phyloP scores from a whole-genome alignment of 2,797 vertebrate genomes.

The Sebastes steindachneri region DNA sequence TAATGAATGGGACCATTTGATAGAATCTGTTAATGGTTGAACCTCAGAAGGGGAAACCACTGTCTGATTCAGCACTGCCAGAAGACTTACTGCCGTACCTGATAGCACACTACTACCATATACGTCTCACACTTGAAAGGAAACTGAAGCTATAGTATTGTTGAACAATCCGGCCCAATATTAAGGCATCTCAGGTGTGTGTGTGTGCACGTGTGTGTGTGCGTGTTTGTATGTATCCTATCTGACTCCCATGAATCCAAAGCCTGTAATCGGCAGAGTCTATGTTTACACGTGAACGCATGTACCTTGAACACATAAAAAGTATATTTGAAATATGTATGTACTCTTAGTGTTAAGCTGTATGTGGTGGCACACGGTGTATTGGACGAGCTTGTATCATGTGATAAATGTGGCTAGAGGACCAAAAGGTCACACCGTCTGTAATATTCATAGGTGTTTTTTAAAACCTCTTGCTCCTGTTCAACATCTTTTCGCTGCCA shows the following conservation, averaged over 20 bases:
- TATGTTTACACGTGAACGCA: conserved; percentile 77
- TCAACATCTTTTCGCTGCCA: conserved; percentile 16
- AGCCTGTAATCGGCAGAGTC: conserved; percentile 70
- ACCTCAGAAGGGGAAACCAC: conserved; percentile 43
- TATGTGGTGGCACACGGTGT: conserved; percentile 39
- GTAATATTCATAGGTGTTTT: conserved; percentile 17
- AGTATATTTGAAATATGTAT: conserved; percentile 55
- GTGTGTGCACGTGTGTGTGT: conserved; percentile 12
- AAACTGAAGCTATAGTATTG: conserved; percentile 76
- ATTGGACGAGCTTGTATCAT: conserved; percentile 27
- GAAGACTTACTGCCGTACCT: conserved; percentile 66
- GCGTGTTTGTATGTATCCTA: conserved; percentile 28
- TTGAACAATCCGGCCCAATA: conserved; percentile 75
- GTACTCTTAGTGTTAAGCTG: conserved; percentile 44
- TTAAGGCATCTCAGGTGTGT: conserved; percentile 79
- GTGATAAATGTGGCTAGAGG: conserved; percentile 39
- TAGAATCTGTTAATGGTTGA: conserved; percentile 20
- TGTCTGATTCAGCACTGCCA: conserved; percentile 73
- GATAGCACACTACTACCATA: conserved; percentile 70
- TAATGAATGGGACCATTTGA: conserved; percentile 25
- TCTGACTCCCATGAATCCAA: conserved; percentile 66
- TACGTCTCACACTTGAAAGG: conserved; percentile 66
- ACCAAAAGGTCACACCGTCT: conserved; percentile 47
- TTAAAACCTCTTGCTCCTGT: background rate
- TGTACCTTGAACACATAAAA: conserved; percentile 59